Conservation (phyloP, 2,888 invertebrate species). For the Thysanoteuthis rhombus region DNA sequence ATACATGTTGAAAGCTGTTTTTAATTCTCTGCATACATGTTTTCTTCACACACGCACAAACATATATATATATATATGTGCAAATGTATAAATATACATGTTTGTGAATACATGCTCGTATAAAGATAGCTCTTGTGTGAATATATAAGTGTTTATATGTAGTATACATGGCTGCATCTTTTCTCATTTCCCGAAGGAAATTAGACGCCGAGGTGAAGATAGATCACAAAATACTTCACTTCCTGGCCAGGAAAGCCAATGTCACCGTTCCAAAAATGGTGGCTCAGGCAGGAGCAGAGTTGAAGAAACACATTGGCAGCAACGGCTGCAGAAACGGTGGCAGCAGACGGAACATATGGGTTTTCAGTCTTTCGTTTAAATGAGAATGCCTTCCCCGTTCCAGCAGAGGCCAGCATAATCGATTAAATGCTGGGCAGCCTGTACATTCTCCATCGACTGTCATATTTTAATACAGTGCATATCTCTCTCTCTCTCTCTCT, state of each 20-base stretch:
- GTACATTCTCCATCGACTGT: background rate
- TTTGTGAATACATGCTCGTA: background rate
- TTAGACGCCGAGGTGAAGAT: background rate
- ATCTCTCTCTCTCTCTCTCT: background rate
- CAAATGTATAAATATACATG: background rate
- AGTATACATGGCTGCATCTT: background rate
- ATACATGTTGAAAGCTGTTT: background rate
- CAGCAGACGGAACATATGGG: background rate
- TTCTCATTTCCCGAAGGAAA: background rate
- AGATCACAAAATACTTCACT: background rate
- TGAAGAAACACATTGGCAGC: background rate
- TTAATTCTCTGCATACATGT: background rate
- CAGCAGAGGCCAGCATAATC: background rate
- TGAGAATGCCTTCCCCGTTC: background rate
- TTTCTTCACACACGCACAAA: background rate
- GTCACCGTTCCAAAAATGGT: background rate
- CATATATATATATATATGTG: background rate
- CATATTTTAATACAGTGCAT: no score
- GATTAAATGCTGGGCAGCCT: background rate
- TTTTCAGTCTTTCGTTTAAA: background rate
- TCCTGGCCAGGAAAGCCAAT: background rate
- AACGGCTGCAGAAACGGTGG: background rate
- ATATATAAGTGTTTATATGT: background rate
- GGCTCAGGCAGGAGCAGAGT: background rate
- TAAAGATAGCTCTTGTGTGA: background rate